A percentile compares a stretch with the other conserved stretches of the same genome.
phyloP scores from a whole-genome alignment of 2,888 invertebrate species.

The Tenthredo distinguenda region DNA sequence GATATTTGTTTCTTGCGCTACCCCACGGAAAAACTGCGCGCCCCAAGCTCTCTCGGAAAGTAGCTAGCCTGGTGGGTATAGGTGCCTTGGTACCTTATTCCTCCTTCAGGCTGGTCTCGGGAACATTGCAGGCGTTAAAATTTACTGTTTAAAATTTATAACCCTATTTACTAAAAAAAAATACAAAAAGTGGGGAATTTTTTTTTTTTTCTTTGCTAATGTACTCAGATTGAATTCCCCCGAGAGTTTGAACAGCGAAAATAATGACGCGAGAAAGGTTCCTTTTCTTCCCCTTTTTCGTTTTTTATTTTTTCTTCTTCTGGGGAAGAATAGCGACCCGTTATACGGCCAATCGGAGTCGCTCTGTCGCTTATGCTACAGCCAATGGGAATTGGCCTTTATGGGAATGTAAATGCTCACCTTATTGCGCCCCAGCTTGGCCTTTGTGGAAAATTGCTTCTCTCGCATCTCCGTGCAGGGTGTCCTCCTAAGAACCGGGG shows the following conservation, averaged over 20 bases:
- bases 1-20: constrained; percentile 36
- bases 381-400: constrained; percentile 69
- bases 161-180: not conserved
- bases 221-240: not conserved
- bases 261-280: not conserved
- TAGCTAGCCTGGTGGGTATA: not conserved
- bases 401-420: constrained; percentile 71
- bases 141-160: not conserved
- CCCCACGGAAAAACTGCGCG: constrained; percentile 11
- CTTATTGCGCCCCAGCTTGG: constrained; percentile 67
- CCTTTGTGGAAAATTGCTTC: constrained; percentile 53
- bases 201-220: not conserved
- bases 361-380: constrained; percentile 62
- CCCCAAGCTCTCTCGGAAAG: constrained; percentile 24
- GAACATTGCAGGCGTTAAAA: not conserved
- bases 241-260: not conserved
- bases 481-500: constrained; percentile 7
- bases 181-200: not conserved
- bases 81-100: not conserved
- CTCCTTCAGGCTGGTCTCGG: not conserved
- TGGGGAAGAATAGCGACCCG: not conserved
- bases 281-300: not conserved
- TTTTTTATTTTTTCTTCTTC: not conserved
- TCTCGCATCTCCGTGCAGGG: not conserved
- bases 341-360: constrained; percentile 40